A percentile compares a stretch with the other conserved stretches of the same genome.
phyloP scores from a whole-genome alignment of 1,140 invertebrate genomes.

The Dermatophagoides farinae region DNA sequence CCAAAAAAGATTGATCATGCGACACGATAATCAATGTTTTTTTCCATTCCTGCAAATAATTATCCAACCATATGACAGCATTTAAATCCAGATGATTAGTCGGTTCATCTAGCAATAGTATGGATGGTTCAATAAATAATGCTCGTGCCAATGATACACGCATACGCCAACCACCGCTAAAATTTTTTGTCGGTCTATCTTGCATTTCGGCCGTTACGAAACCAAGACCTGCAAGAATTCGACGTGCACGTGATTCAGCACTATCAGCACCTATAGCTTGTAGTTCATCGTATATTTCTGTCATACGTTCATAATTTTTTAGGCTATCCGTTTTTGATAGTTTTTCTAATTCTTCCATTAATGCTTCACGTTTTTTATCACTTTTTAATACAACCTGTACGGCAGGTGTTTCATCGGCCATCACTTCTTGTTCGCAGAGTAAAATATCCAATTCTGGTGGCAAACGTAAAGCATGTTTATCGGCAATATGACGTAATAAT shows the following conservation, averaged over 20 bases:
- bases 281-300: slow-evolving; percentile 73
- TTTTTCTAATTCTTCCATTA: slow-evolving; percentile 61
- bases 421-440: slow-evolving; percentile 95
- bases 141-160: slow-evolving; percentile 71
- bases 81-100: slow-evolving; percentile 68
- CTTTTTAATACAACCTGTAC: slow-evolving; percentile 80
- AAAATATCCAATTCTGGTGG: slow-evolving; percentile 92
- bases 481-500: slow-evolving; percentile 71
- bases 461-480: slow-evolving; percentile 58
- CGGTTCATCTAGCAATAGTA: slow-evolving; percentile 89
- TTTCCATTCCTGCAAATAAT: slow-evolving; percentile 87
- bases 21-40: slow-evolving; percentile 92
- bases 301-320: slow-evolving; percentile 33
- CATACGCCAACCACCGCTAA: slow-evolving; percentile 98
- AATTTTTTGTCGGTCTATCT: slow-evolving; percentile 73
- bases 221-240: slow-evolving; percentile 90
- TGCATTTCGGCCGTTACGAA: slow-evolving; percentile 78
- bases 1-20: slow-evolving; percentile 96
- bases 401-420: slow-evolving; percentile 71
- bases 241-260: slow-evolving; percentile 75
- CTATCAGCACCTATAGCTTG: slow-evolving; percentile 90
- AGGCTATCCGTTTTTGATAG: slow-evolving; percentile 41
- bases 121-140: slow-evolving; percentile 62
- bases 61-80: slow-evolving; percentile 97
- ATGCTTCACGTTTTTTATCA: slow-evolving; percentile 60